Evolutionary conservation across 1,140 invertebrate species (phyloP).

Genomic region (Phthorimaea operculella): DNA sequence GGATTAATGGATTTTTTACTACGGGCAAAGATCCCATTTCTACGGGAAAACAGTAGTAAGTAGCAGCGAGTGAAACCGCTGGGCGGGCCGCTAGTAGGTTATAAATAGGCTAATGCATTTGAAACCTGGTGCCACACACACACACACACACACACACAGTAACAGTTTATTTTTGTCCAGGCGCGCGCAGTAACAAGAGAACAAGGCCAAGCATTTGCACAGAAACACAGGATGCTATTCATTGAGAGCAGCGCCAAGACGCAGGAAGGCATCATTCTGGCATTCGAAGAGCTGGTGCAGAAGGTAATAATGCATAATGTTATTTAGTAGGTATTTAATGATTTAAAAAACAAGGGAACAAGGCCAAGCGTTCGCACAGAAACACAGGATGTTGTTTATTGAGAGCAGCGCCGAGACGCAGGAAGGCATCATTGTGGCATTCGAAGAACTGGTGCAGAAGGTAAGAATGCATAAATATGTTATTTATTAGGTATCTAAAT

Average conservation of each 20-base stretch:
- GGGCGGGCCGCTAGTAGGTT: too few species aligned
- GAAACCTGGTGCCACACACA: too few species aligned
- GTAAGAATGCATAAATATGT: slow-evolving; percentile 70
- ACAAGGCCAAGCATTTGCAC: slow-evolving; percentile 94
- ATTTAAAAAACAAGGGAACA: too few species aligned
- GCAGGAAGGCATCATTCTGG: slow-evolving; percentile 93
- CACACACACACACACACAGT: too few species aligned
- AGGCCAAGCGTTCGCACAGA: slow-evolving; percentile 93
- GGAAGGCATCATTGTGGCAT: slow-evolving; percentile 95
- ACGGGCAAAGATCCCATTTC: too few species aligned
- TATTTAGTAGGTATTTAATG: too few species aligned
- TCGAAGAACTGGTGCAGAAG: slow-evolving; percentile 98
- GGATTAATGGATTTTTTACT: too few species aligned
- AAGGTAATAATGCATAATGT: slow-evolving; percentile 84
- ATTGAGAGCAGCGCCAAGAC: slow-evolving; percentile 99
- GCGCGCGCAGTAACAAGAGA: slow-evolving; percentile 83
- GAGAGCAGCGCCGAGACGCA: slow-evolving; percentile 98
- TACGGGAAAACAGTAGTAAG: too few species aligned
- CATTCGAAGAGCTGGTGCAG: slow-evolving; percentile 97
- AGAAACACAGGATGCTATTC: slow-evolving; percentile 94
- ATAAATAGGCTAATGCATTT: too few species aligned
- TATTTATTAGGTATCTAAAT: too few species aligned
- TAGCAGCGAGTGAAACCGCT: too few species aligned
- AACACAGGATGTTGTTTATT: slow-evolving; percentile 96
- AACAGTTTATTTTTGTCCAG: slow-evolving; percentile 19